These are phyloP conservation scores for Heterodera schachtii DNA, from an alignment of 1,140 invertebrate genomes.

Conservation along the genomic window DNA sequence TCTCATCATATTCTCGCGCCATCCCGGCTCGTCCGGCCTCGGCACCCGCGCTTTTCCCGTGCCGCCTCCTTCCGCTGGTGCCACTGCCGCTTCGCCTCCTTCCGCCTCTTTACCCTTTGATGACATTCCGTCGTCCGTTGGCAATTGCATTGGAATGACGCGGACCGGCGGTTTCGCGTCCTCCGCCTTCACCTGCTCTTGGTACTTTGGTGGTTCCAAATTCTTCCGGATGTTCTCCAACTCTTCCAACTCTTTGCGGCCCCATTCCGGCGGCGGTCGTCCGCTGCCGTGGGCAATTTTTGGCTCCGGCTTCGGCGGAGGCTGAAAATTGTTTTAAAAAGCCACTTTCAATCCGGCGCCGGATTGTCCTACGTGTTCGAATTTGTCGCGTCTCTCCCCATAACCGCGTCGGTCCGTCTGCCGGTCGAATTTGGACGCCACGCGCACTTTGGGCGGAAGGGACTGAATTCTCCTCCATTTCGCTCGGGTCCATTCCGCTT, in stretches of 20 bases:
- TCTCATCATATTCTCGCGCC: conserved; percentile 12
- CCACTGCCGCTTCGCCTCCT: not conserved
- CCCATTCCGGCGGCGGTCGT: conserved; percentile 50
- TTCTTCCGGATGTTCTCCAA: conserved; percentile 55
- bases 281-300: conserved; percentile 47
- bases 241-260: conserved; percentile 56
- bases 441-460: conserved; percentile 85
- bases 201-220: conserved; percentile 59
- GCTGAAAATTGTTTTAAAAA: conserved; percentile 26
- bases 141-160: conserved; percentile 67
- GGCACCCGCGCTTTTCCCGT: not conserved
- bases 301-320: conserved; percentile 33
- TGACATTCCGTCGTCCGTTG: conserved; percentile 18
- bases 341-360: too few relatives aligned
- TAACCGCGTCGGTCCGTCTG: conserved; percentile 80
- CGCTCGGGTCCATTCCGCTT: conserved; percentile 89
- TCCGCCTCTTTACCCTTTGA: not conserved
- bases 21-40: conserved; percentile 4
- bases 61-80: not conserved
- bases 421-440: conserved; percentile 97
- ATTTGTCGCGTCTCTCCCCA: conserved; percentile 39
- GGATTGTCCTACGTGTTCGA: conserved; percentile 39
- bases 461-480: conserved; percentile 51
- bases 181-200: conserved; percentile 57
- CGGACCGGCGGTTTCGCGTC: conserved; percentile 50